phyloP scores from a whole-genome alignment of 2,888 invertebrate species.

The Dermolepida albohirtum region DNA sequence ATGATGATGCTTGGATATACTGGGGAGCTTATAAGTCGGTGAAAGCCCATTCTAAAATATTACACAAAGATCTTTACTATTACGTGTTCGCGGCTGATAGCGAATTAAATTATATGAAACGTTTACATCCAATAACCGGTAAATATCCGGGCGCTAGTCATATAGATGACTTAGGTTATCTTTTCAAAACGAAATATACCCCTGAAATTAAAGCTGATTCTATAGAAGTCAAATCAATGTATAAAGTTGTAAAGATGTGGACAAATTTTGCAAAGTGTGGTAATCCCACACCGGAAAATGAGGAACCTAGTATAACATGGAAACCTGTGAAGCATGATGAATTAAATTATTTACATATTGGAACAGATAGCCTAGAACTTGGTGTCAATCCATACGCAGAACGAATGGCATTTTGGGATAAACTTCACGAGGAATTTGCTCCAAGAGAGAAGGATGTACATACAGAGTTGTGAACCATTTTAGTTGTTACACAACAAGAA shows the following conservation, averaged over 20 bases:
- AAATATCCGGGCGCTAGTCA: slow-evolving; percentile 31
- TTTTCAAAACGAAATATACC: slow-evolving; percentile 40
- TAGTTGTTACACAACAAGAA: no score
- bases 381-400: slow-evolving; percentile 14
- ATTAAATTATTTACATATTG: slow-evolving; percentile 35
- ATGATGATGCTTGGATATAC: slow-evolving; percentile 22
- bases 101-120: slow-evolving; percentile 35
- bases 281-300: slow-evolving; percentile 34
- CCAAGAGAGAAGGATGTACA: not conserved
- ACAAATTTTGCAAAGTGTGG: slow-evolving; percentile 42
- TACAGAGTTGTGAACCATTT: slow-evolving; percentile 27
- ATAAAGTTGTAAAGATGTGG: slow-evolving; percentile 36
- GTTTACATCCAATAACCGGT: slow-evolving; percentile 28
- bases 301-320: slow-evolving; percentile 21
- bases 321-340: slow-evolving; percentile 14
- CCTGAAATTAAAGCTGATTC: slow-evolving; percentile 32
- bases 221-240: slow-evolving; percentile 21
- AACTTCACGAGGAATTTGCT: slow-evolving; percentile 20
- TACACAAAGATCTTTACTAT: slow-evolving; percentile 35
- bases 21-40: slow-evolving; percentile 17
- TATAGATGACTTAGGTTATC: slow-evolving; percentile 38
- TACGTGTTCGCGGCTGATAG: slow-evolving; percentile 39
- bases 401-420: slow-evolving; percentile 34
- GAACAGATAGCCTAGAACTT: slow-evolving; percentile 1
- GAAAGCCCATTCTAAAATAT: slow-evolving; percentile 4